Evolutionary conservation across 2,888 invertebrate species (phyloP), one percentile per base, ranked within the genome.

Genomic region (Macaria liturata): DNA sequence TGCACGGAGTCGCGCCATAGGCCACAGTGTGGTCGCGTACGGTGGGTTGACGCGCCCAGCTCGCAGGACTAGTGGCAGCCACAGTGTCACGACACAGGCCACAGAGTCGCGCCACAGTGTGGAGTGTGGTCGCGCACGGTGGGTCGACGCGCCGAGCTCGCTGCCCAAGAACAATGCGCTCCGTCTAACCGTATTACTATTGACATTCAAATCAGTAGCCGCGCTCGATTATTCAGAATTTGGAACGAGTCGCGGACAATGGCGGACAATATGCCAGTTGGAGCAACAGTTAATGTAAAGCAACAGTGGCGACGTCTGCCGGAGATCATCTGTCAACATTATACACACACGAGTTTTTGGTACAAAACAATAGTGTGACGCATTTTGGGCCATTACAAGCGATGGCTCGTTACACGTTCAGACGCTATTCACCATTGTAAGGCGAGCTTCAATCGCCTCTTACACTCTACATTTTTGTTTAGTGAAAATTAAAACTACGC

Each of bases 131-230:
- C 34, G n/a, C 61, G 65, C 60, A 59, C 62, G 62, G 55, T 62
- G 61, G 68, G 57, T 57, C 65, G 52, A 59, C 59, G 49, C 54
- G 45, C 50, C 57, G 46, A 53, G 61, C 63, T 84, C 81, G 81
- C 83, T 86, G 82, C 78, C 80, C 84, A 85, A 81, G 85, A 84
- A 89, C 88, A 90, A 84, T 78, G 78, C 80, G 78, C 83, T 74
- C 78, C 57, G 49, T 59, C 54, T 85, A 83, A 88, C 89, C 86
- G 88, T 88, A 86, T 86, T 86, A 78, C 80, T 78, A 87, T 91
- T 89, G 83, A 89, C 84, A 91, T 91, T 88, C 80, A 88, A 91
- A 91, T 91, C 88, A 89, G 90, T 88, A 90, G 90, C 89, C 66
- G 78, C 70, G 78, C 80, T 80, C 84, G 84, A 88, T 86, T 88